phyloP scores from a whole-genome alignment of 2,888 invertebrate species.

The Dryobota labecula region DNA sequence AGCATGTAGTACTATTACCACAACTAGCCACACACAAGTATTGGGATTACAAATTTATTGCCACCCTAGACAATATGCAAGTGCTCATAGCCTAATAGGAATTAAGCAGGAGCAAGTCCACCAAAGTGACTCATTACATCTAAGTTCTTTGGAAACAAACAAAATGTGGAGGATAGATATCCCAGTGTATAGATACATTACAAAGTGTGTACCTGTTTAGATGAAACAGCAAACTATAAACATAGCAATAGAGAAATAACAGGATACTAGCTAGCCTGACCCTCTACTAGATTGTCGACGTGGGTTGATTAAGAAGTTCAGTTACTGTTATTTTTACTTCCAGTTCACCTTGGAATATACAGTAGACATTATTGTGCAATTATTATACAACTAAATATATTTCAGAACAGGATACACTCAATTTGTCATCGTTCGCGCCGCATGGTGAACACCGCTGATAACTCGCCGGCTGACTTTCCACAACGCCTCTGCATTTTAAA shows the following conservation, averaged over 20 bases:
- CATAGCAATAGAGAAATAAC: neutral
- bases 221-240: neutral
- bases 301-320: conserved; percentile 11
- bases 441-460: conserved; percentile 19
- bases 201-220: neutral
- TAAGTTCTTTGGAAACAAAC: neutral
- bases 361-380: neutral
- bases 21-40: neutral
- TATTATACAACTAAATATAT: neutral
- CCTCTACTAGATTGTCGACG: conserved; percentile 31
- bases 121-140: neutral
- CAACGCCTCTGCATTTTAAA: conserved; percentile 37
- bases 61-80: neutral
- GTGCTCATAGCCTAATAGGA: neutral
- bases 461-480: conserved; percentile 33
- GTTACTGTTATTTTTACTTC: conserved; percentile 11
- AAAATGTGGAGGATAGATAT: too few relatives aligned
- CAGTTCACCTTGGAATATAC: conserved; percentile 19
- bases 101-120: neutral
- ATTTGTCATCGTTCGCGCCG: conserved; percentile 16
- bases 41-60: neutral
- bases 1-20: neutral
- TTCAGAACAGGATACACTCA: conserved; percentile 21
- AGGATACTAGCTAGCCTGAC: conserved; percentile 20
- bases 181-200: neutral